Percentiles rank a stretch among this genome's conserved stretches.
Conservation (phyloP, 2,113 vertebrate species). For the Brevimyrus niger region DNA sequence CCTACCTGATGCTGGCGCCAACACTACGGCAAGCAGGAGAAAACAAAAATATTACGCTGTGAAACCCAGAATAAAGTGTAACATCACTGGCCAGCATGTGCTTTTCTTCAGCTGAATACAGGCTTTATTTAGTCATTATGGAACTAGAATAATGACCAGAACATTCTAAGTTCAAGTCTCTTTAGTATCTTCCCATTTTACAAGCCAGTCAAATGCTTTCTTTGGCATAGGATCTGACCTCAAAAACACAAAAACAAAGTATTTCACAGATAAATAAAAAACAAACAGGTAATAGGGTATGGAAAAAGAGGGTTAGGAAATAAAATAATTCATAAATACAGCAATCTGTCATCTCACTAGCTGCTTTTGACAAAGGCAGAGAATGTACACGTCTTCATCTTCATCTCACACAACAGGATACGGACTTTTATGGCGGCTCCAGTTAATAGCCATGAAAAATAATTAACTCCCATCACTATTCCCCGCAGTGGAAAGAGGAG, state of each 20-base stretch:
- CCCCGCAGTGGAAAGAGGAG: constrained; percentile 38
- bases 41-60: background rate
- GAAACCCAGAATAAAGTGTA: background rate
- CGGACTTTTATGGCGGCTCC: constrained; percentile 49
- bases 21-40: background rate
- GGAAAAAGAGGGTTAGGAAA: background rate
- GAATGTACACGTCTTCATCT: constrained; percentile 24
- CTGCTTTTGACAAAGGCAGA: background rate
- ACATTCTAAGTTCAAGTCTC: background rate
- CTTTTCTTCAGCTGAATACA: background rate
- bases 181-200: background rate
- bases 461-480: constrained; percentile 45
- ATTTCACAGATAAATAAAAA: background rate
- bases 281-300: background rate
- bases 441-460: constrained; percentile 42
- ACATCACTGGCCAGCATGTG: background rate
- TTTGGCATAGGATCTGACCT: background rate
- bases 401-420: constrained; percentile 41
- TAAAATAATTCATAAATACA: background rate
- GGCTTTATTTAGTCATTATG: background rate
- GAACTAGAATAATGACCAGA: background rate
- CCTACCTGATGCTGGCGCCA: background rate
- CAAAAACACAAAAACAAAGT: background rate
- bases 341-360: background rate
- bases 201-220: background rate